Conservation (phyloP, 1,140 invertebrate species). For the Eumaeus atala region DNA sequence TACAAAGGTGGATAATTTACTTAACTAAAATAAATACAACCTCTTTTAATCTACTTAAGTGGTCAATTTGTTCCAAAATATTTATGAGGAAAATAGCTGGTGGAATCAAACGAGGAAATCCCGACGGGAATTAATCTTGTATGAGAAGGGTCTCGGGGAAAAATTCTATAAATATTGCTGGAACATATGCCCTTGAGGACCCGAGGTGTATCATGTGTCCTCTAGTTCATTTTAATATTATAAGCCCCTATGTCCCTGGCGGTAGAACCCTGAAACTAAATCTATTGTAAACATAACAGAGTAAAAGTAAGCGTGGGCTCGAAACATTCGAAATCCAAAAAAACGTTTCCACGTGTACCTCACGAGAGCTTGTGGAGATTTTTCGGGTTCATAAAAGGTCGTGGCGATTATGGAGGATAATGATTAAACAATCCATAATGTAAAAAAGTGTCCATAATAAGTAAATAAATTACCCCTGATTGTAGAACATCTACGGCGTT, state of each 20-base stretch:
- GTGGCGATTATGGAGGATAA: too few relatives aligned
- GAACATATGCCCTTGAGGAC: not conserved
- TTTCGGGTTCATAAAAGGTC: too few relatives aligned
- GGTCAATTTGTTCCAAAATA: not conserved
- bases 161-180: not conserved
- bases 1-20: not conserved
- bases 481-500: too few relatives aligned
- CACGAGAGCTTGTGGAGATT: too few relatives aligned
- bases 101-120: conserved; percentile 2
- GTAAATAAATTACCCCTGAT: too few relatives aligned
- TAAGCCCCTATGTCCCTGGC: not conserved
- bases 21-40: not conserved
- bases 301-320: too few relatives aligned
- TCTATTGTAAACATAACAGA: too few relatives aligned
- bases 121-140: conserved; percentile 3
- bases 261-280: not conserved
- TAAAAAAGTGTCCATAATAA: too few relatives aligned
- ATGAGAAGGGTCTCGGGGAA: not conserved
- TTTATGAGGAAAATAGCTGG: conserved; percentile 2
- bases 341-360: too few relatives aligned
- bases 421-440: too few relatives aligned
- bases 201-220: not conserved
- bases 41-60: conserved; percentile 3
- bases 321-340: too few relatives aligned
- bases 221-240: conserved; percentile 6